Base-by-base conservation (phyloP, 2,888 invertebrate genomes). In the Chirona hameri region DNA sequence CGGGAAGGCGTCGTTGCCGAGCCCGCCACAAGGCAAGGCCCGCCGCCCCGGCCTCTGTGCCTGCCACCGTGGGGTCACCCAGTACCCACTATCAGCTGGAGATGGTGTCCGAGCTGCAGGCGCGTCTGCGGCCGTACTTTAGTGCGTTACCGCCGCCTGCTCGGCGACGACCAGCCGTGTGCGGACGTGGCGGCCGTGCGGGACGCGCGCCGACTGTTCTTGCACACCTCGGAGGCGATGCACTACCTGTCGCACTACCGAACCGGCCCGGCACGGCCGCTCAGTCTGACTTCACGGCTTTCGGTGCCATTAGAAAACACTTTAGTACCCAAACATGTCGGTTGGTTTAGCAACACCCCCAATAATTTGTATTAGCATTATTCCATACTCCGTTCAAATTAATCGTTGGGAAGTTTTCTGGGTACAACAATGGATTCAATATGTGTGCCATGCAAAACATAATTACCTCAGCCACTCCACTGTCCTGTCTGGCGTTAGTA, bases 211-310 rank as follows among this genome's bases (percentile, higher is more conserved):
- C 90, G 91, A 24, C 89, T 92, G n/a, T n/a, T n/a, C 72, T 92
- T 93, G 84, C 90, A 93, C 82, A 93, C 95, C 0, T 93, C 94
- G 0, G 94, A 95, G 87, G 91, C 93, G 46, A 90, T 96, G 87
- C 98, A 98, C 87, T 93, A 92, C 85, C 90, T 97, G 86, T 92
- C 95, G 3, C 98, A 98, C 87, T n/a, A n/a, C n/a, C n/a, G n/a
- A n/a, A n/a, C n/a, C n/a, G n/a, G n/a, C n/a, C n/a, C n/a, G n/a
- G n/a, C n/a, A n/a, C n/a, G n/a, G n/a, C n/a, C n/a, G n/a, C n/a
- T n/a, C n/a, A n/a, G n/a, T n/a, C n/a, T n/a, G n/a, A n/a, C n/a
- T n/a, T n/a, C n/a, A n/a, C n/a, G n/a, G n/a, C n/a, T n/a, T n/a
- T n/a, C n/a, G n/a, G n/a, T n/a, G n/a, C n/a, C n/a, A n/a, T n/a